Conservation (phyloP, 2,888 invertebrate species). For the Drosophila algonquin region DNA sequence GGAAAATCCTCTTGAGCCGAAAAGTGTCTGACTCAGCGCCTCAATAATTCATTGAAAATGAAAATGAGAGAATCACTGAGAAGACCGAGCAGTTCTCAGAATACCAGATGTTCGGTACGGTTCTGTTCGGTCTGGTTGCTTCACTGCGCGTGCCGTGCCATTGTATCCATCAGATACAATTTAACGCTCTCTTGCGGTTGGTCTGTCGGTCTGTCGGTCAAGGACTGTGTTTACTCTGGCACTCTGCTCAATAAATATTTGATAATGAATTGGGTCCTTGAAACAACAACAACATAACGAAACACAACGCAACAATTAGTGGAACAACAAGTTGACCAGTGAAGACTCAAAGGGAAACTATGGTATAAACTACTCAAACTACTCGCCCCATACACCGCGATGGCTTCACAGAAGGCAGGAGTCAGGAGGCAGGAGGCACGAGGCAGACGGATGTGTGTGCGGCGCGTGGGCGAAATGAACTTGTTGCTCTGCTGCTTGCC, state of each 20-base stretch:
- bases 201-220: constrained; percentile 29
- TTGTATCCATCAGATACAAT: constrained; percentile 27
- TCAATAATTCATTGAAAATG: constrained; percentile 60
- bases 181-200: not conserved
- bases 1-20: constrained; percentile 64
- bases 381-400: constrained; percentile 48
- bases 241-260: constrained; percentile 68
- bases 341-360: not conserved
- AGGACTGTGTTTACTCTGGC: constrained; percentile 55
- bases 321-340: constrained; percentile 46
- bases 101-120: not conserved
- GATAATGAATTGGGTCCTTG: constrained; percentile 65
- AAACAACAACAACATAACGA: constrained; percentile 15
- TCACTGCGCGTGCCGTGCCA: constrained; percentile 48
- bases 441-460: not conserved
- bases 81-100: not conserved
- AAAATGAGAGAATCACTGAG: not conserved
- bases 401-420: not conserved
- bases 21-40: constrained; percentile 65
- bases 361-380: constrained; percentile 53
- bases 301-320: constrained; percentile 42
- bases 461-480: constrained; percentile 29
- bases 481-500: constrained; percentile 57
- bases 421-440: too few species aligned
- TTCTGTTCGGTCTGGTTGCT: not conserved